Evolutionary conservation across 2,888 invertebrate genomes (phyloP).

Genomic region (Aphidoletes aphidimyza): DNA sequence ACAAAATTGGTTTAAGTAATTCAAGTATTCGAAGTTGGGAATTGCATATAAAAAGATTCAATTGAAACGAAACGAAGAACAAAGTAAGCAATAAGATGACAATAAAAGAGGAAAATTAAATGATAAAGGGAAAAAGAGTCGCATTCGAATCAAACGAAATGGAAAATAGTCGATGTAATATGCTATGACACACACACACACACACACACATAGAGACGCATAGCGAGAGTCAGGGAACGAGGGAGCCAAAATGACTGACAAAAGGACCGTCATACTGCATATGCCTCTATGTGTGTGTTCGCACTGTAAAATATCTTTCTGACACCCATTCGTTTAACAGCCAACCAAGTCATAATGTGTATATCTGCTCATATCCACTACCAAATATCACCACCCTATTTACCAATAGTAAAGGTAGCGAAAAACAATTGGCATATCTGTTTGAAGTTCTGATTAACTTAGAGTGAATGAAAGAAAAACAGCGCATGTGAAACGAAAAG

Average conservation of each 20-base stretch:
- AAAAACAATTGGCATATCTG: constrained; percentile 35
- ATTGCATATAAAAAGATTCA: constrained; percentile 44
- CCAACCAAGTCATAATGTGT: not conserved
- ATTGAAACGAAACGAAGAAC: constrained; percentile 12
- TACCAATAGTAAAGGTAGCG: not conserved
- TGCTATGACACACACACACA: not conserved
- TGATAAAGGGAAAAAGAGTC: constrained; percentile 12
- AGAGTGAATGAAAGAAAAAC: not conserved
- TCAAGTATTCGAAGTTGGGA: constrained; percentile 12
- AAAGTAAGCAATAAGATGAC: constrained; percentile 49
- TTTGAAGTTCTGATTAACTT: constrained; percentile 43
- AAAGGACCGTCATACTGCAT: not conserved
- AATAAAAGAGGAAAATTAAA: constrained; percentile 37
- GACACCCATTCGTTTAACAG: not conserved
- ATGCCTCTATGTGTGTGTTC: no score
- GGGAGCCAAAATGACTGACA: not conserved
- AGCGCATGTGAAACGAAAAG: not conserved
- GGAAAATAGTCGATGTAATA: not conserved
- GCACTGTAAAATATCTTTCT: not conserved
- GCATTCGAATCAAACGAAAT: constrained; percentile 30
- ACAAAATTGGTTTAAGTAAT: constrained; percentile 33
- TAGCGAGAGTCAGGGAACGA: no score
- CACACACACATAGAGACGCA: not conserved
- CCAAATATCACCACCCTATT: not conserved
- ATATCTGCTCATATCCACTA: not conserved